Conservation (phyloP, 2,888 invertebrate genomes). For the Conus canariensis region DNA sequence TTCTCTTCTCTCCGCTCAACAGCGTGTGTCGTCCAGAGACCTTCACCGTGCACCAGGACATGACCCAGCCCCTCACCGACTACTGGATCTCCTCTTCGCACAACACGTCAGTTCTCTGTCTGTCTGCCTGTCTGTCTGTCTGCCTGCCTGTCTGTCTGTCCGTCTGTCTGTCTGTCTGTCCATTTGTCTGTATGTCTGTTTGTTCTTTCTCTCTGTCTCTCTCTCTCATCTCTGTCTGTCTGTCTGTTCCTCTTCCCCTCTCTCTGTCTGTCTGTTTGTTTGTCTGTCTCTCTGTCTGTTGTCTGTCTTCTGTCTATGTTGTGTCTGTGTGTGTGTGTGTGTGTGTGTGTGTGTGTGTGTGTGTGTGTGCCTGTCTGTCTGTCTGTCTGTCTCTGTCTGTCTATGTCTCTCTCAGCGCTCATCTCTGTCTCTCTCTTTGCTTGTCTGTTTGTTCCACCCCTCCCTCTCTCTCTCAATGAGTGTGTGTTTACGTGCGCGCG, state of each 20-base stretch:
- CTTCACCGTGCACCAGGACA: conserved; percentile 90
- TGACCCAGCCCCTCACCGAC: conserved; percentile 91
- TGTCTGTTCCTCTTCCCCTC: neutral
- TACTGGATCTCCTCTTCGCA: conserved; percentile 99
- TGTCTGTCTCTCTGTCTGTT: neutral
- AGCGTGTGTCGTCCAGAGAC: conserved; percentile 89
- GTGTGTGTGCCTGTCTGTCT: neutral
- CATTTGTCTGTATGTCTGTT: neutral
- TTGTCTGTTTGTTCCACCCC: neutral
- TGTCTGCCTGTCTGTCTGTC: neutral
- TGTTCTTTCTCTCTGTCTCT: neutral
- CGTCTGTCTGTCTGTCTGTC: neutral
- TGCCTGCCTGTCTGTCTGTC: conserved; percentile 6
- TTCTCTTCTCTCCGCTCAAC: conserved; percentile 95
- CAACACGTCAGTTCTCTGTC: conserved; percentile 87
- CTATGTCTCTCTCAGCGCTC: neutral
- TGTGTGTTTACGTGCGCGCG: too few relatives aligned
- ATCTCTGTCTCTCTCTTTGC: neutral
- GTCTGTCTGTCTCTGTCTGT: neutral
- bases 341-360: too few relatives aligned
- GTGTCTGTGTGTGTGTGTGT: too few relatives aligned
- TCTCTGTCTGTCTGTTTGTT: neutral
- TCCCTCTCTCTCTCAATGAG: neutral
- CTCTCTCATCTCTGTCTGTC: neutral
- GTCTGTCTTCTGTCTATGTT: neutral